Base-by-base conservation (phyloP, 2,797 vertebrate species). In the Sebastes vulpes region DNA sequence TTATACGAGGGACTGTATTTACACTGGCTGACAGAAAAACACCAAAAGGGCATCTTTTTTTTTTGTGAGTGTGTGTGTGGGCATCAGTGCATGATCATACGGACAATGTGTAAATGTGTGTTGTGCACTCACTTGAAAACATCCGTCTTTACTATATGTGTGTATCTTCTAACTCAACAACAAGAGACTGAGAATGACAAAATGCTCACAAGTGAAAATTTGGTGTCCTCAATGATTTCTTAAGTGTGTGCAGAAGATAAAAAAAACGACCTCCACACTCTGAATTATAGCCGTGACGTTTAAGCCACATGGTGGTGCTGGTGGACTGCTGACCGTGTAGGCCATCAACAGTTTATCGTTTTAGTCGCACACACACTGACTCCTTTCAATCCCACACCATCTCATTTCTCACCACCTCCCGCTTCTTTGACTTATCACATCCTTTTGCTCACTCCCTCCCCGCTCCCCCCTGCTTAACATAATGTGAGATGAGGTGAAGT, bases 251-350 rank as follows among this genome's bases (percentile, higher is more conserved):
- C 18, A 59, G 59, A 16, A 79, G 50, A 70, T 77, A 23, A 38
- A 16, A 38, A 42, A 48, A 53, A 12, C 28, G 25, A 65, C 66
- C 46, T 77, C 52, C 68, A 14, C 21, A 28, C 28, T 35, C 25
- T 35, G 48, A 73, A 21, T 38, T 23, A 25, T 52, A 76, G 31
- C 28, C 58, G 70, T 23, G 60, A 35, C 26, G 18, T 74, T 59
- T 59, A 56, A 7, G 58, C 95, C 96, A 96, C 95, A 93, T 94
- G 96, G 92, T 93, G 96, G 96, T 88, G 93, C 95, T 97, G 85
- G 89, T 92, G 95, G 90, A 93, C 91, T 87, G 61, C 64, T 93
- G 88, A 91, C 87, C 50, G 9, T 20, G 16, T 42, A 25, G 35
- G 65, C 60, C 71, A 71, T 63, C 20, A 59, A 56, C 84, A 57